These are phyloP conservation scores for Argyrosomus regius DNA, from an alignment of 2,797 vertebrate genomes.

Conservation along the genomic window DNA sequence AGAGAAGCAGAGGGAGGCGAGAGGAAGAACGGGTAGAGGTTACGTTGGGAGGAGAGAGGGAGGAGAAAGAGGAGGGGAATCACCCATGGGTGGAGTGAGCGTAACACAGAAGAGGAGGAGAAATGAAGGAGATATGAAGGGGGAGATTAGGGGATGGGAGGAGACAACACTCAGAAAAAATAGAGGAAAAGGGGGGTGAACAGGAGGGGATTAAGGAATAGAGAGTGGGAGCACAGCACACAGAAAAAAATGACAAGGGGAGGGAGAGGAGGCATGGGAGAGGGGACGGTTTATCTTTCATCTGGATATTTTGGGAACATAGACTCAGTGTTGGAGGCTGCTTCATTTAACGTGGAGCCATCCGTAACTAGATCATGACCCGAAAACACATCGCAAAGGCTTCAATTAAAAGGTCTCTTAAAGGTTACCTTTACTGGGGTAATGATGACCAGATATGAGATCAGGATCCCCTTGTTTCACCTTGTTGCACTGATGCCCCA, in stretches of 20 bases:
- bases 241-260: conserved; percentile 60
- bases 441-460: conserved; percentile 7
- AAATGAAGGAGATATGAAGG: conserved; percentile 61
- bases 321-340: conserved; percentile 64
- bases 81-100: conserved; percentile 60
- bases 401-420: conserved; percentile 53
- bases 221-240: conserved; percentile 55
- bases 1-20: conserved; percentile 56
- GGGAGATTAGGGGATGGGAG: conserved; percentile 60
- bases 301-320: conserved; percentile 86
- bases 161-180: conserved; percentile 25
- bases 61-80: conserved; percentile 70
- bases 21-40: conserved; percentile 55
- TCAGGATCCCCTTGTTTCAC: conserved; percentile 11
- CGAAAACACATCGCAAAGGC: conserved; percentile 46
- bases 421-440: conserved; percentile 31
- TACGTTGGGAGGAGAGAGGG: conserved; percentile 59
- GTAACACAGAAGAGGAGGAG: conserved; percentile 56
- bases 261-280: conserved; percentile 23
- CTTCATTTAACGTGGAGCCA: conserved; percentile 70
- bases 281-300: conserved; percentile 78
- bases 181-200: neutral
- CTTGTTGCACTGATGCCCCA: neutral
- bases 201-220: conserved; percentile 47
- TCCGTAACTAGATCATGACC: conserved; percentile 52